These are phyloP conservation scores for Lycaena phlaeas DNA, from an alignment of 2,888 invertebrate species.

Conservation along the genomic window DNA sequence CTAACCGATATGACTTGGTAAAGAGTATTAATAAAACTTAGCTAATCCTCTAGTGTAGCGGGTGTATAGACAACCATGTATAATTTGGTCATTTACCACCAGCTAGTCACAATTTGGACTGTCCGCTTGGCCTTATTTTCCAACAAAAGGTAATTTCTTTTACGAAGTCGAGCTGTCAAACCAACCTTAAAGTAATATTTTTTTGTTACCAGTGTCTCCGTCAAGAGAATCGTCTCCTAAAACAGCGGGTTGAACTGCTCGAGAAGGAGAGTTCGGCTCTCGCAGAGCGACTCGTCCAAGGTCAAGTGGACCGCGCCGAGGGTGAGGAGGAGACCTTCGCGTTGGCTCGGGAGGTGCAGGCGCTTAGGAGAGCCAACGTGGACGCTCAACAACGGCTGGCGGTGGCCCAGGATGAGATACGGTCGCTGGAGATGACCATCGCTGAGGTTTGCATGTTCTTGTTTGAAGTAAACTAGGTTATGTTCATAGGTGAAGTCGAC, in stretches of 20 bases:
- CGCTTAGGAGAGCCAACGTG: constrained; percentile 87
- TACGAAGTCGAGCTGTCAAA: too few relatives aligned
- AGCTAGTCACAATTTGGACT: too few relatives aligned
- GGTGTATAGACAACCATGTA: too few relatives aligned
- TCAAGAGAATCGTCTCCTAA: constrained; percentile 95
- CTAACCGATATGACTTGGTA: too few relatives aligned
- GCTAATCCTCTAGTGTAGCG: too few relatives aligned
- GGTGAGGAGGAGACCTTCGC: constrained; percentile 93
- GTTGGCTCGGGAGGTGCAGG: constrained; percentile 90
- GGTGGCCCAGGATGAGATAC: constrained; percentile 91
- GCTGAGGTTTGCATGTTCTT: constrained; percentile 69
- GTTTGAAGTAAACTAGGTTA: too few relatives aligned
- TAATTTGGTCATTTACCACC: too few relatives aligned
- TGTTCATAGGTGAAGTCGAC: too few relatives aligned
- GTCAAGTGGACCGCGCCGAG: constrained; percentile 95
- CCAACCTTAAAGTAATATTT: too few relatives aligned
- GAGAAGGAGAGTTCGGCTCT: constrained; percentile 95
- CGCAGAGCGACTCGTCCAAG: constrained; percentile 92
- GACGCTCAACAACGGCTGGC: constrained; percentile 92
- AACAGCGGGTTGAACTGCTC: constrained; percentile 94
- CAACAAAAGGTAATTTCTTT: too few relatives aligned
- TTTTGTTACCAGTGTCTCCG: constrained; percentile 69
- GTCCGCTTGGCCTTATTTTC: too few relatives aligned
- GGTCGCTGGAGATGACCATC: constrained; percentile 83
- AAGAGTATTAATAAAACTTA: too few relatives aligned